Evolutionary conservation across 2,888 invertebrate species (phyloP), one percentile per base, ranked within the genome.

Genomic region (Panopea generosa): DNA sequence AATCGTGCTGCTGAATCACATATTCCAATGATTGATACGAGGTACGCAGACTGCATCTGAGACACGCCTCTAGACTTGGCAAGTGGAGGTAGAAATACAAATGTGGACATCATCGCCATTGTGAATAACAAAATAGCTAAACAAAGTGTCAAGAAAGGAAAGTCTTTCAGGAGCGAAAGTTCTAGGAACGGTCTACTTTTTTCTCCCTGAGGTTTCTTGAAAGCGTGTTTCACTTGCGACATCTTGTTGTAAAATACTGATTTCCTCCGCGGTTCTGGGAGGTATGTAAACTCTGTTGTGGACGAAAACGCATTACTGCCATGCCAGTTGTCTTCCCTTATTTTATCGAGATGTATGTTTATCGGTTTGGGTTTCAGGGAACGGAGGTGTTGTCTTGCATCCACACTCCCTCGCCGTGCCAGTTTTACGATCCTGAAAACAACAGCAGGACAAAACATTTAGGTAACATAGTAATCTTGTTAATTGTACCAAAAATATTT

Each of bases 1-100:
- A 99, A 95, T 93, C 98, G 96, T 55, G 98, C 98, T 53, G 97
- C 91, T 0, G 98, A 98, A 91, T 99, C 99, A 0, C 97, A 95
- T 50, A 97, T 95, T 27, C 99, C 99, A 86, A 98, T 97, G 1
- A 96, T 94, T 0, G 97, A 96, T 14, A 99, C 94, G 67, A 98
- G 93, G 90, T 95, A 95, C 4, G 95, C 94, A 0, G 96, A 95
- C 0, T 94, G 72, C 24, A 75, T 56, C 22, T 82, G 68, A 6
- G 68, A 50, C 11, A 85, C 63, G 2, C 87, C 86, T 52, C 76
- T 74, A 20, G 86, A 78, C 49, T 81, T 70, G 1, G 84, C 84
- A 0, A 87, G 63, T 16, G 82, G 82, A 11, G 89, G 86, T n/a
- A 87, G 45, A 60, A 87, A 89, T 7, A 86, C 79, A 33, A 84